These are phyloP conservation scores for Hedya salicella DNA, from an alignment of 2,888 invertebrate genomes.

Conservation along the genomic window DNA sequence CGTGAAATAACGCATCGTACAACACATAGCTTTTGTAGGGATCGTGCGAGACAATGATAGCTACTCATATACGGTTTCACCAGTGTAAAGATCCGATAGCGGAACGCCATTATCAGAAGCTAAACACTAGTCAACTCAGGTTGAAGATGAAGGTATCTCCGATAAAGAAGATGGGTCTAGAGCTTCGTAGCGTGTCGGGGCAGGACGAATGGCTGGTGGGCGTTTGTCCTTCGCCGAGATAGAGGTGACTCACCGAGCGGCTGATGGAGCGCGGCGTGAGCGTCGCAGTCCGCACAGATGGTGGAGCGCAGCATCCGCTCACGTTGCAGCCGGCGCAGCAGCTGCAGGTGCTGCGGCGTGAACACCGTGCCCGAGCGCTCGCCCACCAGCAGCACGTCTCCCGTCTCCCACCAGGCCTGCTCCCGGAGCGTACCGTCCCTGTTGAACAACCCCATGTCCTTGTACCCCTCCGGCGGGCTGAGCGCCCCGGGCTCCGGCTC, in stretches of 20 bases:
- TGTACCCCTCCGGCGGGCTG: slow-evolving; percentile 96
- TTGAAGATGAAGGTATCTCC: background rate
- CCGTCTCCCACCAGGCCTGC: slow-evolving; percentile 85
- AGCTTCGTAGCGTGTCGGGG: slow-evolving; percentile 3
- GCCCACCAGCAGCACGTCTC: slow-evolving; percentile 84
- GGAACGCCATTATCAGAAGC: slow-evolving; percentile 3
- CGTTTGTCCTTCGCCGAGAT: slow-evolving; percentile 55
- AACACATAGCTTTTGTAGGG: slow-evolving; percentile 15
- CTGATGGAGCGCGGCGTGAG: slow-evolving; percentile 77
- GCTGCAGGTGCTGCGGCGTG: slow-evolving; percentile 87
- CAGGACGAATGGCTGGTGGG: slow-evolving; percentile 3
- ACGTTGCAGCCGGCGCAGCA: slow-evolving; percentile 87
- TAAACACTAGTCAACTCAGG: background rate
- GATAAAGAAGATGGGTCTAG: background rate
- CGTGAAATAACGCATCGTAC: background rate
- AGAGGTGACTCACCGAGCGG: slow-evolving; percentile 77
- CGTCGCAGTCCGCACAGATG: slow-evolving; percentile 81
- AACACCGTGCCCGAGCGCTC: slow-evolving; percentile 86
- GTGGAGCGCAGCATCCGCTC: slow-evolving; percentile 85
- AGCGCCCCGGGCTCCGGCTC: slow-evolving; percentile 93
- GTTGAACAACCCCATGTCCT: slow-evolving; percentile 90
- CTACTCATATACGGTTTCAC: slow-evolving; percentile 58
- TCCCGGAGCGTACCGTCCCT: slow-evolving; percentile 84
- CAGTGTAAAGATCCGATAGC: slow-evolving; percentile 1
- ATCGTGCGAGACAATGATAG: slow-evolving; percentile 42